phyloP scores from a whole-genome alignment of 2,113 vertebrate species.

The Spea bombifrons region DNA sequence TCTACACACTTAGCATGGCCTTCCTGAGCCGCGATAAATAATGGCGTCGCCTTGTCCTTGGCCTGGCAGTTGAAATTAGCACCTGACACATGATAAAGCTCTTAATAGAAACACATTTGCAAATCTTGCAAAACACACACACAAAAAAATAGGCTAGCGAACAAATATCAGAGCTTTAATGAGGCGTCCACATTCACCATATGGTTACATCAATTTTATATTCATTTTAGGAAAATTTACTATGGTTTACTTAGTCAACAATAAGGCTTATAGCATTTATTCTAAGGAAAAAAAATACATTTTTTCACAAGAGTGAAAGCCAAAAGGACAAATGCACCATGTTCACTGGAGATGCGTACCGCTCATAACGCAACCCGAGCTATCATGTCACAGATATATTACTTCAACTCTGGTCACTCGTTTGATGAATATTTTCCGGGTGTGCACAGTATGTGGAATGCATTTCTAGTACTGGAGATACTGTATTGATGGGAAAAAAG shows the following conservation, averaged over 20 bases:
- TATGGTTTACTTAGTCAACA: background rate
- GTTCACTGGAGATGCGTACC: too few species aligned
- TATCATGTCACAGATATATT: too few species aligned
- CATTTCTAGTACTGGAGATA: too few species aligned
- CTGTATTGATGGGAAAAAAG: too few species aligned
- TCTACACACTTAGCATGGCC: slow-evolving; percentile 80
- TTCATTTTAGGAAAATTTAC: slow-evolving; percentile 32
- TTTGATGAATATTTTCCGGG: too few species aligned
- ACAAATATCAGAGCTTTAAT: slow-evolving; percentile 10
- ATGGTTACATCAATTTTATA: slow-evolving; percentile 32
- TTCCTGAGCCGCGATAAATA: slow-evolving; percentile 92
- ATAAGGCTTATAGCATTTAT: too few species aligned
- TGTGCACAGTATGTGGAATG: too few species aligned
- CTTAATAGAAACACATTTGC: slow-evolving; percentile 18
- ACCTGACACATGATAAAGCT: slow-evolving; percentile 64
- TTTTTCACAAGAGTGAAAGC: too few species aligned
- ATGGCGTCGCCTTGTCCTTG: slow-evolving; percentile 82
- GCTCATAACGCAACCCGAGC: too few species aligned
- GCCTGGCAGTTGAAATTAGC: slow-evolving; percentile 82
- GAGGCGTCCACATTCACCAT: slow-evolving; percentile 18
- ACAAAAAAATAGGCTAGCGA: slow-evolving; percentile 16
- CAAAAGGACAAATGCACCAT: too few species aligned
- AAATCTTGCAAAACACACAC: background rate
- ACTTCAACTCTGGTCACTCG: too few species aligned
- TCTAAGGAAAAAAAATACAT: too few species aligned